Evolutionary conservation across 2,113 vertebrate species (phyloP).

Genomic region (Chloebia gouldiae): DNA sequence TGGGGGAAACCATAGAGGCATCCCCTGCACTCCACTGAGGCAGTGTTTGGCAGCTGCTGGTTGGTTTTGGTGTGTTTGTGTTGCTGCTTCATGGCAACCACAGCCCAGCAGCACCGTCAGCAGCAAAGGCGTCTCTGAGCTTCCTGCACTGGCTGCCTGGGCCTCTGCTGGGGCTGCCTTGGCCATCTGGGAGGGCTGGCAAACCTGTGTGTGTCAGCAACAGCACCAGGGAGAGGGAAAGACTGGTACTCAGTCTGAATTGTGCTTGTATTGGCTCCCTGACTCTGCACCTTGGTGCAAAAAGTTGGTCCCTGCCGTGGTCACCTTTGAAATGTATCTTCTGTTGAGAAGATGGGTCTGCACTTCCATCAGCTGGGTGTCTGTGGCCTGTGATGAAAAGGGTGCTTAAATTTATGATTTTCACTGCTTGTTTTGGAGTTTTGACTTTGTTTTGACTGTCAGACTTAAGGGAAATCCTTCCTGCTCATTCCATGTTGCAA

Average conservation of each 20-base stretch:
- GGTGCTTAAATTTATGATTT: not conserved
- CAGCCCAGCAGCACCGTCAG: not conserved
- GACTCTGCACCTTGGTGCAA: not conserved
- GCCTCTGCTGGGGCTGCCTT: not conserved
- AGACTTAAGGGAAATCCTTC: not conserved
- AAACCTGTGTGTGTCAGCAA: not conserved
- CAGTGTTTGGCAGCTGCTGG: not conserved
- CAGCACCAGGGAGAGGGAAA: not conserved
- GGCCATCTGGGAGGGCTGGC: not conserved
- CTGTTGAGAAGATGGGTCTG: not conserved
- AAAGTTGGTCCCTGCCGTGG: not conserved
- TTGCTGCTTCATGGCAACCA: conserved; percentile 31
- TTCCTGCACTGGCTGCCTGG: not conserved
- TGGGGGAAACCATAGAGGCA: not conserved
- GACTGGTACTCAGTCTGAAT: not conserved
- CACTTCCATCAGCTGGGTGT: not conserved
- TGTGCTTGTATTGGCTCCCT: not conserved
- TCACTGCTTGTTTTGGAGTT: not conserved
- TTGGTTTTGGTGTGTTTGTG: conserved; percentile 36
- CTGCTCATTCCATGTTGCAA: not conserved
- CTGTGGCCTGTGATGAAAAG: not conserved
- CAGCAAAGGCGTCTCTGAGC: not conserved
- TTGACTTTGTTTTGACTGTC: too few species aligned
- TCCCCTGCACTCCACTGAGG: not conserved
- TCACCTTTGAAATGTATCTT: not conserved